phyloP scores from a whole-genome alignment of 2,113 vertebrate genomes.

The Myodes glareolus region DNA sequence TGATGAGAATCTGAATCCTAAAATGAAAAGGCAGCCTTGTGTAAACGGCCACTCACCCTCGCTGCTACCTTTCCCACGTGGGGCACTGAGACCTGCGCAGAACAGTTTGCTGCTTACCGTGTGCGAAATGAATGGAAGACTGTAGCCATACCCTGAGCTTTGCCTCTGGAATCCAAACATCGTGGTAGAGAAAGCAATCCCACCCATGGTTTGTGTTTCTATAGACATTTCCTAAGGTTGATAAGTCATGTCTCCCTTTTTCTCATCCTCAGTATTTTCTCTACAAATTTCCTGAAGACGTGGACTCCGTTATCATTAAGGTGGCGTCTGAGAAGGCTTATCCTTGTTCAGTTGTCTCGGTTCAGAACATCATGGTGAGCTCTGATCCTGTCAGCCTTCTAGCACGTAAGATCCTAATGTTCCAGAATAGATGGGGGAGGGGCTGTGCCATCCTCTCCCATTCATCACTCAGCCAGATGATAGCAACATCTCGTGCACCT shows the following conservation, averaged over 20 bases:
- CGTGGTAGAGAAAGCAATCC: neutral
- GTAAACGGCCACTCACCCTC: neutral
- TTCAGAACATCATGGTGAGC: slow-evolving; percentile 91
- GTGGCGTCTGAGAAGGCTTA: slow-evolving; percentile 85
- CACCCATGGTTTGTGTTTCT: neutral
- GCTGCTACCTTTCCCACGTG: neutral
- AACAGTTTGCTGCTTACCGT: neutral
- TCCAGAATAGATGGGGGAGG: neutral
- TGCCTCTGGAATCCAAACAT: neutral
- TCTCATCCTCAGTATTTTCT: slow-evolving; percentile 87
- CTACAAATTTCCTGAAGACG: slow-evolving; percentile 88
- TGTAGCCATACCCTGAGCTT: neutral
- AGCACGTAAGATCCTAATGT: neutral
- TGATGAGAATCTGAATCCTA: neutral
- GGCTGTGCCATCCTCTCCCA: neutral
- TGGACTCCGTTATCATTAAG: slow-evolving; percentile 88
- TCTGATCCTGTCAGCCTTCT: neutral
- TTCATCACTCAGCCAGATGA: neutral
- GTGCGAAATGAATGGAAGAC: neutral
- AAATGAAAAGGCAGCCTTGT: neutral
- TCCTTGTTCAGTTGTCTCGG: slow-evolving; percentile 89
- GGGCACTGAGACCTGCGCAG: neutral
- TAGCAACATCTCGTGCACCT: neutral
- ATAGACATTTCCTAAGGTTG: neutral
- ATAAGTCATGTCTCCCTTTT: slow-evolving; percentile 60